These are phyloP conservation scores for Myopa testacea DNA, from an alignment of 2,888 invertebrate species.

Conservation along the genomic window DNA sequence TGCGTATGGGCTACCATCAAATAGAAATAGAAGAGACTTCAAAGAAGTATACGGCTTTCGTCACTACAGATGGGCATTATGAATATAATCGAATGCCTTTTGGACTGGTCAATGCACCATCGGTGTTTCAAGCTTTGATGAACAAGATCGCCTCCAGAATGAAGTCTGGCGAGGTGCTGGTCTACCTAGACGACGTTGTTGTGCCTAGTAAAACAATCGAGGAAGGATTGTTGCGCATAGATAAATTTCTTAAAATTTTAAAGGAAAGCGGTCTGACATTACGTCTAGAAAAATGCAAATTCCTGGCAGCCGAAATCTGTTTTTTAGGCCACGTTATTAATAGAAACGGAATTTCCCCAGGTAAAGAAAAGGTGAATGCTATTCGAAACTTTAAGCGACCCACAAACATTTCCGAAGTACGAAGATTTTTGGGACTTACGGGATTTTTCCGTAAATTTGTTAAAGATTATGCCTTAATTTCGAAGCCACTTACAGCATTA, in stretches of 20 bases:
- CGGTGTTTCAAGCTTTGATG: conserved; percentile 40
- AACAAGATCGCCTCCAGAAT: conserved; percentile 35
- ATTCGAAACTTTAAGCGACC: too few species aligned
- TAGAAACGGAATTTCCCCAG: too few species aligned
- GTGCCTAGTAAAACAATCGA: conserved; percentile 42
- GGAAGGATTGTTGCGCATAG: conserved; percentile 39
- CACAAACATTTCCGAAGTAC: too few species aligned
- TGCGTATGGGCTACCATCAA: conserved; percentile 46
- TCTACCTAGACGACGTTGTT: conserved; percentile 45
- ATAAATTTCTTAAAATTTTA: conserved; percentile 41
- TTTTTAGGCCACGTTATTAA: conserved; percentile 41
- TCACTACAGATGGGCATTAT: conserved; percentile 45
- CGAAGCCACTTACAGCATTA: too few species aligned
- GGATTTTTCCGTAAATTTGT: too few species aligned
- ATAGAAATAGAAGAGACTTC: conserved; percentile 41
- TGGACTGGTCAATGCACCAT: conserved; percentile 46
- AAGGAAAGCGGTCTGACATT: conserved; percentile 42
- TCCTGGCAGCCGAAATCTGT: conserved; percentile 42
- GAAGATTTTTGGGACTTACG: too few species aligned
- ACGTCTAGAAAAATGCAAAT: conserved; percentile 45
- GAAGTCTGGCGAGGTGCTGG: conserved; percentile 36
- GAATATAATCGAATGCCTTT: conserved; percentile 49
- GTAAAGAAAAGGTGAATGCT: too few species aligned
- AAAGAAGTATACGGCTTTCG: conserved; percentile 47
- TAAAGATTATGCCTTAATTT: too few species aligned